Conservation (phyloP, 1,140 invertebrate species). For the Ptiloglossa arizonensis region DNA sequence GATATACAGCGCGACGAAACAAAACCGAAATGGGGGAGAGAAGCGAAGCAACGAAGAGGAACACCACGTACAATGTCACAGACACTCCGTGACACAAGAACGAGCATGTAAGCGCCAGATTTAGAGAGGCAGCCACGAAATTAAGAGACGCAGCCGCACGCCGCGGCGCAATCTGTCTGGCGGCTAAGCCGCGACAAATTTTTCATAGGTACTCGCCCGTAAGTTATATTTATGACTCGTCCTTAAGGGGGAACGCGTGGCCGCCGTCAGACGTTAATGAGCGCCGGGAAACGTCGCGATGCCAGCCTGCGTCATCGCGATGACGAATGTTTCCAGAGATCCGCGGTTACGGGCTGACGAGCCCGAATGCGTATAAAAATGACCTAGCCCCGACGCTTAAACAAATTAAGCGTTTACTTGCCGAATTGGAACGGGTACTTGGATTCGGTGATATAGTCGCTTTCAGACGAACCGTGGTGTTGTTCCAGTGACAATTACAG, state of each 20-base stretch:
- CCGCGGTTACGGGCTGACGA: background rate
- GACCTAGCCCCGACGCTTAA: too few relatives aligned
- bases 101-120: constrained; percentile 38
- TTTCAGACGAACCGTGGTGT: too few relatives aligned
- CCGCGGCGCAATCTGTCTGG: constrained; percentile 61
- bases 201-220: constrained; percentile 70
- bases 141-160: constrained; percentile 47
- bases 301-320: constrained; percentile 39
- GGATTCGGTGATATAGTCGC: too few relatives aligned
- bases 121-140: constrained; percentile 45
- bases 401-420: too few relatives aligned
- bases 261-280: constrained; percentile 70
- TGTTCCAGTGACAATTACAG: too few relatives aligned
- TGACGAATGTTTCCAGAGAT: constrained; percentile 69
- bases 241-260: constrained; percentile 67
- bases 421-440: too few relatives aligned
- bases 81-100: constrained; percentile 15
- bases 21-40: background rate
- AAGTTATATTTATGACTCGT: constrained; percentile 72
- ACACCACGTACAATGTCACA: background rate
- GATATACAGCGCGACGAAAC: background rate
- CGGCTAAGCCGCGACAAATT: constrained; percentile 67
- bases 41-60: background rate
- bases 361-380: too few relatives aligned
- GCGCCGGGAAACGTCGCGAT: constrained; percentile 53